A percentile compares a stretch with the other conserved stretches of the same genome.
Evolutionary conservation across 2,888 invertebrate genomes (phyloP).

Genomic region (Idaea dimidiata): DNA sequence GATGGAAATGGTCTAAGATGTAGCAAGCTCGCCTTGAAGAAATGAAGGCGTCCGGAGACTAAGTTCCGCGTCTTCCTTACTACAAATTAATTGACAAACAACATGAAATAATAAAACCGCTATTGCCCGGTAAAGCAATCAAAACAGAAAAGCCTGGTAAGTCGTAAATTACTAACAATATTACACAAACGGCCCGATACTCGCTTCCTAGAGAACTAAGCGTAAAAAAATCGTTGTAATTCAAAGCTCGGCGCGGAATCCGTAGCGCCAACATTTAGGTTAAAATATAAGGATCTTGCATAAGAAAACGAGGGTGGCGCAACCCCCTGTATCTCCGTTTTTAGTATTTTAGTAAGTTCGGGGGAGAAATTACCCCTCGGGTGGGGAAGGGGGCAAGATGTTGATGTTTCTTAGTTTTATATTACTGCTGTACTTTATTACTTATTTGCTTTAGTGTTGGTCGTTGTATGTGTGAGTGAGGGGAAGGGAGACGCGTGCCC

Average conservation of each 20-base stretch:
- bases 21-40: too few relatives aligned
- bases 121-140: slow-evolving; percentile 31
- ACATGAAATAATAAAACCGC: slow-evolving; percentile 9
- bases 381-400: slow-evolving; percentile 65
- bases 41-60: too few relatives aligned
- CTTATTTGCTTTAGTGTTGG: slow-evolving; percentile 74
- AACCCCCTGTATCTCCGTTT: slow-evolving; percentile 78
- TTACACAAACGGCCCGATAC: slow-evolving; percentile 16
- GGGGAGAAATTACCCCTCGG: slow-evolving; percentile 71
- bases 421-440: slow-evolving; percentile 79
- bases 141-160: slow-evolving; percentile 18
- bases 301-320: slow-evolving; percentile 71
- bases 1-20: too few relatives aligned
- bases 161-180: slow-evolving; percentile 10
- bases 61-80: too few relatives aligned
- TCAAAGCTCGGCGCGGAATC: slow-evolving; percentile 36
- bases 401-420: slow-evolving; percentile 82
- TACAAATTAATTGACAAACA: too few relatives aligned
- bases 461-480: slow-evolving; percentile 49
- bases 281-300: slow-evolving; percentile 81
- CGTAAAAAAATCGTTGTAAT: slow-evolving; percentile 33
- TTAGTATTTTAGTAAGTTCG: slow-evolving; percentile 82
- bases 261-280: slow-evolving; percentile 68
- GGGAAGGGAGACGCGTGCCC: slow-evolving; percentile 45
- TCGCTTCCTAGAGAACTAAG: slow-evolving; percentile 28